phyloP scores from a whole-genome alignment of 2,113 vertebrate genomes.

The Cromileptes altivelis region DNA sequence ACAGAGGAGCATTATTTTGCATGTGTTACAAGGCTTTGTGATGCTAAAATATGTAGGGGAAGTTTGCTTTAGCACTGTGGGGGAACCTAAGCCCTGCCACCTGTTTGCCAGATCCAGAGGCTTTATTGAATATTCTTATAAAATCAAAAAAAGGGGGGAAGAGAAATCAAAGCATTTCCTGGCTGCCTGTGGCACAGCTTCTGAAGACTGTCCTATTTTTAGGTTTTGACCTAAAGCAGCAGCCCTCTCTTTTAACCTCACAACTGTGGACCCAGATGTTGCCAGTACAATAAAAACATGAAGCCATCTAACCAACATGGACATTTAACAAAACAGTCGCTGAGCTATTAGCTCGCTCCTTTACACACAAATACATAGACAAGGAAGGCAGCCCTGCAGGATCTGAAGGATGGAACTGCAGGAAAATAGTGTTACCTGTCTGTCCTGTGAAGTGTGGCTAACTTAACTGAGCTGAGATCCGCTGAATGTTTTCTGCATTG shows the following conservation, averaged over 20 bases:
- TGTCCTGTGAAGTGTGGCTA: slow-evolving; percentile 46
- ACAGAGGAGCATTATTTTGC: slow-evolving; percentile 48
- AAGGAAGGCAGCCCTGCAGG: not conserved
- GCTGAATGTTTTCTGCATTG: slow-evolving; percentile 50
- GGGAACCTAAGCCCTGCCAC: slow-evolving; percentile 83
- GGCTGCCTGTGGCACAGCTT: slow-evolving; percentile 84
- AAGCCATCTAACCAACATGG: slow-evolving; percentile 37
- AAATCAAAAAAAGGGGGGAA: slow-evolving; percentile 71
- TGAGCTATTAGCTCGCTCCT: not conserved
- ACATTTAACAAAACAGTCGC: slow-evolving; percentile 45
- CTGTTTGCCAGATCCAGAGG: slow-evolving; percentile 86
- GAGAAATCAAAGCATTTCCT: slow-evolving; percentile 88
- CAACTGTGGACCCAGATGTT: slow-evolving; percentile 81
- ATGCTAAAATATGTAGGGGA: slow-evolving; percentile 81
- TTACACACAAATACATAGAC: not conserved
- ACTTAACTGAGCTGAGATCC: slow-evolving; percentile 50
- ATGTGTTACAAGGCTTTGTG: slow-evolving; percentile 76
- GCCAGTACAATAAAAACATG: slow-evolving; percentile 71
- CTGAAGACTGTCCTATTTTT: slow-evolving; percentile 86
- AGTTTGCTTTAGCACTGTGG: slow-evolving; percentile 77
- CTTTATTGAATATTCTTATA: slow-evolving; percentile 86
- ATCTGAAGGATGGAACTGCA: not conserved
- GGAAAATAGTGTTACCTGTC: slow-evolving; percentile 1
- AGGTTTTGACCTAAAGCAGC: slow-evolving; percentile 82
- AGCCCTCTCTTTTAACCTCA: slow-evolving; percentile 74